Percentiles rank a stretch among this genome's conserved stretches.
These are phyloP conservation scores for Dendroctonus valens DNA, from an alignment of 1,140 invertebrate genomes.

Conservation along the genomic window DNA sequence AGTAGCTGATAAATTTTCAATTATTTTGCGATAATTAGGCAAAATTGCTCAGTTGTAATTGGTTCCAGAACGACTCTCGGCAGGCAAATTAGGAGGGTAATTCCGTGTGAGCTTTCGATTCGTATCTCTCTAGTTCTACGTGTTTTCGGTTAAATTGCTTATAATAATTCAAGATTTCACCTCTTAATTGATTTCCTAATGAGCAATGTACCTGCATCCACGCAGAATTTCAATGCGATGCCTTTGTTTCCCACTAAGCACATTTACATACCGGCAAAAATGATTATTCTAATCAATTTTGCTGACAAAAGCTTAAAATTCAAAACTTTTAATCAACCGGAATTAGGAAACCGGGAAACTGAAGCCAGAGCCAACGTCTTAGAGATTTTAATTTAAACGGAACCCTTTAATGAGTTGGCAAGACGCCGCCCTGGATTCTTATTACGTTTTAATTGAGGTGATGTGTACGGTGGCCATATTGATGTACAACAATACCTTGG, in stretches of 20 bases:
- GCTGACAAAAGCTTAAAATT: no score
- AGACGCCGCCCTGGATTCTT: conserved; percentile 44
- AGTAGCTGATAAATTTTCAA: conserved; percentile 18
- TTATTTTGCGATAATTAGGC: conserved; percentile 19
- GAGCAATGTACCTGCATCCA: not conserved
- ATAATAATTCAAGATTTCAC: conserved; percentile 1
- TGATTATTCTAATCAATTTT: no score
- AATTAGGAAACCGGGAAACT: conserved; percentile 2
- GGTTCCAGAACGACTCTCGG: conserved; percentile 1
- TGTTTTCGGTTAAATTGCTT: conserved; percentile 6
- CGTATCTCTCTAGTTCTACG: not conserved
- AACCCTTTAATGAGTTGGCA: conserved; percentile 48
- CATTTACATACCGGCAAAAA: no score
- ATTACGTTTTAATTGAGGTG: conserved; percentile 52
- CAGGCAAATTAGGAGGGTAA: conserved; percentile 8
- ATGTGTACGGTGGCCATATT: conserved; percentile 47
- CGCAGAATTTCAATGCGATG: not conserved
- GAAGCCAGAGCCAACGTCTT: not conserved
- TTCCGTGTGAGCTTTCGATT: conserved; percentile 5
- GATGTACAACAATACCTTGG: conserved; percentile 48
- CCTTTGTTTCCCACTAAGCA: not conserved
- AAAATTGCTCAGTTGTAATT: conserved; percentile 11
- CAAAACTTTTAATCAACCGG: not conserved
- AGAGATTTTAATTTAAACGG: conserved; percentile 44
- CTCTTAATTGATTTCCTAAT: not conserved